phyloP scores from a whole-genome alignment of 2,797 vertebrate genomes.

The Eospalax fontanierii region DNA sequence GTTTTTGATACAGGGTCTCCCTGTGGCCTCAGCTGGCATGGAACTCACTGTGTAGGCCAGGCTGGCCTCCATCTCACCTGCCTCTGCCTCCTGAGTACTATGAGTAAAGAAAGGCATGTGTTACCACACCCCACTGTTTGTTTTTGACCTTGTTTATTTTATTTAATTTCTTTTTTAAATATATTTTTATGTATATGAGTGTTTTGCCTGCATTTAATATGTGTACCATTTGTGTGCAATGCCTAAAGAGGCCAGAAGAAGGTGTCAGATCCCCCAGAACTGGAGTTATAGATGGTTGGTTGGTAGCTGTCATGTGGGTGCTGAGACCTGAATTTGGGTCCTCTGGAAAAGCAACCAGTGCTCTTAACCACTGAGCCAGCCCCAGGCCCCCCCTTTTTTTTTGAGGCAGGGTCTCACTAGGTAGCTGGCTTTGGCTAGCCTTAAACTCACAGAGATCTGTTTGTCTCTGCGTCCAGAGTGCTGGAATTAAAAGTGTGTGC shows the following conservation, averaged over 20 bases:
- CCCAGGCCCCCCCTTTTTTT: no score
- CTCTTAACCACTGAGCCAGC: background rate
- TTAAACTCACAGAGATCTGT: background rate
- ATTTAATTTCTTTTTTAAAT: background rate
- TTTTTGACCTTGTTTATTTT: constrained; percentile 42
- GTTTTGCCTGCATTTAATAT: background rate
- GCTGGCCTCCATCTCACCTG: no score
- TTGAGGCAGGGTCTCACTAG: no score
- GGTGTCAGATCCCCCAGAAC: background rate
- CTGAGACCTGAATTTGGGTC: background rate
- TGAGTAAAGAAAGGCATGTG: no score
- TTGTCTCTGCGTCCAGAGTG: background rate
- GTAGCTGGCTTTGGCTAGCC: background rate
- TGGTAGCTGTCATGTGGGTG: background rate
- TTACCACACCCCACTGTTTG: no score
- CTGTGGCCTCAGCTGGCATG: no score
- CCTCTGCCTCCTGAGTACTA: no score
- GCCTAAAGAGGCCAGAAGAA: background rate
- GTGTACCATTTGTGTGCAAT: background rate
- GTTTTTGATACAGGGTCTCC: no score
- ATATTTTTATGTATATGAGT: background rate
- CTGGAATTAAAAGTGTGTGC: background rate
- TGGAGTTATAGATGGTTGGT: background rate
- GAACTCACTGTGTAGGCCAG: no score
- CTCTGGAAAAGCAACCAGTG: no score